Percentiles rank a stretch among this genome's conserved stretches.
Evolutionary conservation across 2,797 vertebrate genomes (phyloP).

Genomic region (Channa striata): DNA sequence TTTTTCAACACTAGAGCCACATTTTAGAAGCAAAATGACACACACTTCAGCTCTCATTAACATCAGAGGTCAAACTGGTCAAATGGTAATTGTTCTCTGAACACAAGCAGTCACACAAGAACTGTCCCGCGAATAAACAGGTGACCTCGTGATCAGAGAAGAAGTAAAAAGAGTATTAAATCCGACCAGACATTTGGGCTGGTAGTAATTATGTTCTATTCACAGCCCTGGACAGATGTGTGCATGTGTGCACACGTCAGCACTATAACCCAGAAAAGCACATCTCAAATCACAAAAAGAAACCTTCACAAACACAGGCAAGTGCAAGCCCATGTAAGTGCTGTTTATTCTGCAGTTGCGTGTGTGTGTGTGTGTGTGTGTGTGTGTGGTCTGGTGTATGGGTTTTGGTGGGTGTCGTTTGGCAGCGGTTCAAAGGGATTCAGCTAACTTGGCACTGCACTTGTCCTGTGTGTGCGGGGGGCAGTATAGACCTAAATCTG

Average conservation of each 20-base stretch:
- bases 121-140: too few species aligned
- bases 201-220: slow-evolving; percentile 6
- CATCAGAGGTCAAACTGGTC: background rate
- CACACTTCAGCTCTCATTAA: too few species aligned
- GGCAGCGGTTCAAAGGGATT: slow-evolving; percentile 77
- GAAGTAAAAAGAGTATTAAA: background rate
- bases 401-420: slow-evolving; percentile 68
- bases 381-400: slow-evolving; percentile 62
- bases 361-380: slow-evolving; percentile 26
- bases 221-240: slow-evolving; percentile 25
- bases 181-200: background rate
- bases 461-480: slow-evolving; percentile 29
- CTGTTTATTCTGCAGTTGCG: slow-evolving; percentile 58
- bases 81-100: background rate
- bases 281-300: slow-evolving; percentile 6
- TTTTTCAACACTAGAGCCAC: background rate
- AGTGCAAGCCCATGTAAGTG: slow-evolving; percentile 55
- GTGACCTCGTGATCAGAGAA: slow-evolving; percentile 4
- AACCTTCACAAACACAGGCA: slow-evolving; percentile 29
- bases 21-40: too few species aligned
- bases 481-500: too few species aligned
- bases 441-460: slow-evolving; percentile 61
- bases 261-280: background rate
- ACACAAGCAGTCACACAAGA: too few species aligned
- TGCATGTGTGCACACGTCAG: slow-evolving; percentile 8